Conservation (phyloP, 1,140 invertebrate genomes). For the Ladona fulva region DNA sequence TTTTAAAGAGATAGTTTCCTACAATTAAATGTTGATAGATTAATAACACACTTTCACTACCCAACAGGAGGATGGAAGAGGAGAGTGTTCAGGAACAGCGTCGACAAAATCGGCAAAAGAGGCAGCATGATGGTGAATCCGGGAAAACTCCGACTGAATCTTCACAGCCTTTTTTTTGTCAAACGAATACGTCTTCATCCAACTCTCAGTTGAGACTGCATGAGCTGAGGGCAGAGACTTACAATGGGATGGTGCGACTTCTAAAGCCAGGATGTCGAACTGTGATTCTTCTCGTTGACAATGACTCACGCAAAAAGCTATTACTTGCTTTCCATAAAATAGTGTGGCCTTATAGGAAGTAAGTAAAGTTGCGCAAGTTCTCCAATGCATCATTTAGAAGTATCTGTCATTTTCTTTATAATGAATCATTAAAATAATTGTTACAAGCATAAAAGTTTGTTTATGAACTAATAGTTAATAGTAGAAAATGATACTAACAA, state of each 20-base stretch:
- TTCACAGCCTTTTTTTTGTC: conserved; percentile 5
- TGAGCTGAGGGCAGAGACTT: conserved; percentile 89
- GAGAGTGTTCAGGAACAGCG: conserved; percentile 54
- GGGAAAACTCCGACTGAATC: neutral
- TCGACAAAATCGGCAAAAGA: conserved; percentile 25
- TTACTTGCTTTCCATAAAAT: conserved; percentile 85
- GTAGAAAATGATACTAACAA: too few relatives aligned
- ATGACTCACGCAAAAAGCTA: conserved; percentile 74
- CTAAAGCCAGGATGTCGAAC: conserved; percentile 93
- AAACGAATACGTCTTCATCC: neutral
- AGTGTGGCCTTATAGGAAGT: conserved; percentile 93
- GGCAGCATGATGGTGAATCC: conserved; percentile 37
- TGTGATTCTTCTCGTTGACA: conserved; percentile 80
- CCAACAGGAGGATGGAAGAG: conserved; percentile 62
- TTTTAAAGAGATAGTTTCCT: too few relatives aligned
- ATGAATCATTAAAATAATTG: too few relatives aligned
- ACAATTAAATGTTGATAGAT: too few relatives aligned
- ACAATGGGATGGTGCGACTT: conserved; percentile 85
- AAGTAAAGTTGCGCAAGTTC: too few relatives aligned
- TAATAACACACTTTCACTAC: too few relatives aligned
- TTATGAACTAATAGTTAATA: too few relatives aligned
- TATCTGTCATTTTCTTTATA: too few relatives aligned
- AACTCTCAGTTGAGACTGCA: conserved; percentile 69
- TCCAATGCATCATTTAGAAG: too few relatives aligned
- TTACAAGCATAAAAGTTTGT: too few relatives aligned